phyloP scores from a whole-genome alignment of 2,888 invertebrate genomes.

The Conomelus anceps region DNA sequence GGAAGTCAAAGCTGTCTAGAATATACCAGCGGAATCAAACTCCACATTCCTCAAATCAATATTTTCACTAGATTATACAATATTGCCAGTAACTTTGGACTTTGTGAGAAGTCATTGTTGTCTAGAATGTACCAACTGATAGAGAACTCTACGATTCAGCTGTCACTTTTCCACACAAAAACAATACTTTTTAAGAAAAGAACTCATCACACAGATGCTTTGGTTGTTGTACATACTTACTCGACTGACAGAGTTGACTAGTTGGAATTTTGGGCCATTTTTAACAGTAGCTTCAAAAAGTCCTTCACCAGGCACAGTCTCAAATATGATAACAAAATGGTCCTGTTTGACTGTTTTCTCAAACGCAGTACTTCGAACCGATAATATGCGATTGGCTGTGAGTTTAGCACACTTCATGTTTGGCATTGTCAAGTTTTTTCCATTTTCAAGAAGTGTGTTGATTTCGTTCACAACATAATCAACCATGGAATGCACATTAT shows the following conservation, averaged over 20 bases:
- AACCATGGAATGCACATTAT: conserved; percentile 26
- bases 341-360: conserved; percentile 40
- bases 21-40: too few species aligned
- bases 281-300: conserved; percentile 63
- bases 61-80: too few species aligned
- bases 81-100: too few species aligned
- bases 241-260: conserved; percentile 56
- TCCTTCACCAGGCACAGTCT: conserved; percentile 59
- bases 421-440: conserved; percentile 14
- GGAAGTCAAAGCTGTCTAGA: too few species aligned
- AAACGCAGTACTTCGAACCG: conserved; percentile 47
- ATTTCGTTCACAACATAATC: conserved; percentile 27
- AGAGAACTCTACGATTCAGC: neutral
- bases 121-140: neutral
- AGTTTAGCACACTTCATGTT: conserved; percentile 47
- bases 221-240: conserved; percentile 49
- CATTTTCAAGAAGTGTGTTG: conserved; percentile 23
- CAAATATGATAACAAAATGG: conserved; percentile 61
- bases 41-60: too few species aligned
- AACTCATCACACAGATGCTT: conserved; percentile 48
- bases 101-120: neutral
- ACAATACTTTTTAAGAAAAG: conserved; percentile 53
- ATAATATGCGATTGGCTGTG: conserved; percentile 47
- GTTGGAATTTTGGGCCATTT: conserved; percentile 38
- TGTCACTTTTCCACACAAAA: conserved; percentile 41